Base-by-base conservation (phyloP, 2,888 invertebrate species). In the Brenthis ino region DNA sequence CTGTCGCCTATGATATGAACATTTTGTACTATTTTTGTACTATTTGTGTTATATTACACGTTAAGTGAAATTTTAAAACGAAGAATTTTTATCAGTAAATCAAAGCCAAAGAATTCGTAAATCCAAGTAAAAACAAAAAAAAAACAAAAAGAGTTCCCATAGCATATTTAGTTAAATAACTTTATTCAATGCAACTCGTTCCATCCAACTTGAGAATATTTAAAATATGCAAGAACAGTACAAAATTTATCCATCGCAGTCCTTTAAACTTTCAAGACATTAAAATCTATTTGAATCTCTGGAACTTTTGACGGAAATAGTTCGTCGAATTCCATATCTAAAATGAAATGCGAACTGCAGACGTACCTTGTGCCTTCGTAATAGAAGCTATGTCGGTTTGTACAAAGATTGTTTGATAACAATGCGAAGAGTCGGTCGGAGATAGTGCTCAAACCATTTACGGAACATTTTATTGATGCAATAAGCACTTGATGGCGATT, bases 401-500 rank as follows among this genome's bases (percentile, higher is more conserved):
- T 47, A 14, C 14, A 24, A 66, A 70, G 51, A 55, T 64, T 61
- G 51, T 65, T 66, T 43, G 47, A 64, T 68, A 60, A 61, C 58
- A 71, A 66, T 77, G 71, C 4, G 75, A 58, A 77, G 79, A 82
- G 81, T 84, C 76, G 80, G 79, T 82, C 79, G 80, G 81, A 79
- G 80, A 82, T 80, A 81, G 70, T 77, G 82, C 77, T 81, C 77
- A 69, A 78, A 82, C 82, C 82, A 83, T 85, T 87, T 84, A 82
- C 81, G 80, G 80, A 82, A 79, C 77, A 80, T 86, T 89, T 88
- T 87, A 89, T 88, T 82, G 87, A 85, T 82, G 87, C 85, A 87
- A 87, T 89, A 88, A 87, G 84, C 79, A 83, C 82, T 85, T 78
- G 79, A 82, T 76, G 79, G 80, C 76, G 75, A 76, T 80, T 80